phyloP scores from a whole-genome alignment of 2,888 invertebrate genomes.

The Argyra leucocephala region DNA sequence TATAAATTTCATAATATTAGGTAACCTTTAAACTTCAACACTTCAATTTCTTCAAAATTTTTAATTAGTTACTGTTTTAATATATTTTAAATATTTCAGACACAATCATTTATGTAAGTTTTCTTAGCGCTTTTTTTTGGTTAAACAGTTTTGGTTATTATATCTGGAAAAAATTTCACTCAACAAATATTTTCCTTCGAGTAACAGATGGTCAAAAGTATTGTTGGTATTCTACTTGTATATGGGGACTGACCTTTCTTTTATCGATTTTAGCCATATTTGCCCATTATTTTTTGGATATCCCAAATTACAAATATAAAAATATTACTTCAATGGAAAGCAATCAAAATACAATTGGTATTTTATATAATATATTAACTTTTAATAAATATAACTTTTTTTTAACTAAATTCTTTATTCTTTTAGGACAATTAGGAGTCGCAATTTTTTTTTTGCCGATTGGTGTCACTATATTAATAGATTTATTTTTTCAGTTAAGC shows the following conservation, averaged over 20 bases:
- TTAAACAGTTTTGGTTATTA: slow-evolving; percentile 76
- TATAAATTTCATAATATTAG: slow-evolving; percentile 67
- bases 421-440: slow-evolving; percentile 67
- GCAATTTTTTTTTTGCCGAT: slow-evolving; percentile 76
- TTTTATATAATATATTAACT: slow-evolving; percentile 10
- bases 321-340: slow-evolving; percentile 47
- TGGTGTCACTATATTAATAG: slow-evolving; percentile 66
- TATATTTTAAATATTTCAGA: too few relatives aligned
- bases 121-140: slow-evolving; percentile 78
- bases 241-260: slow-evolving; percentile 62
- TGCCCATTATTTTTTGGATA: slow-evolving; percentile 70
- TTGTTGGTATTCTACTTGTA: slow-evolving; percentile 75
- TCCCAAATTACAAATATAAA: slow-evolving; percentile 46
- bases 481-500: slow-evolving; percentile 70
- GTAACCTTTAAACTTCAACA: too few relatives aligned
- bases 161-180: slow-evolving; percentile 79
- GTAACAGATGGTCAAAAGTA: slow-evolving; percentile 80
- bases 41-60: too few relatives aligned
- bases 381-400: neutral
- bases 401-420: slow-evolving; percentile 17
- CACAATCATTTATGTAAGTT: slow-evolving; percentile 63
- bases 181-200: slow-evolving; percentile 71
- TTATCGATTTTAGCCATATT: slow-evolving; percentile 68
- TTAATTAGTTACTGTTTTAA: too few relatives aligned
- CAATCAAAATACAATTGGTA: slow-evolving; percentile 29